phyloP scores from a whole-genome alignment of 2,888 invertebrate species.

The Aricia artaxerxes region DNA sequence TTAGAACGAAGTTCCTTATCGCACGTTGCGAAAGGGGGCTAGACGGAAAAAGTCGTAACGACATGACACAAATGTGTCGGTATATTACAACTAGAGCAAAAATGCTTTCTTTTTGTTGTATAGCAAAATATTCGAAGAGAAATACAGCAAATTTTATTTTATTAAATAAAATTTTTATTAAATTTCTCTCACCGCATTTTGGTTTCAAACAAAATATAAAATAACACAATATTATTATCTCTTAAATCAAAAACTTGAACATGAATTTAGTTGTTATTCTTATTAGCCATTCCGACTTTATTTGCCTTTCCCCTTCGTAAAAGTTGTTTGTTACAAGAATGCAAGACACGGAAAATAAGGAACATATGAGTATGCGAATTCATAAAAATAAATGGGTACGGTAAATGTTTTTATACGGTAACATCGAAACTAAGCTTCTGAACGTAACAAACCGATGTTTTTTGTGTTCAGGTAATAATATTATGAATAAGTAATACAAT shows the following conservation, averaged over 20 bases:
- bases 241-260: neutral
- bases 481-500: neutral
- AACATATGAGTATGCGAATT: constrained; percentile 19
- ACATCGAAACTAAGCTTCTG: constrained; percentile 11
- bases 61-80: too few relatives aligned
- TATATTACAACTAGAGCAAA: too few relatives aligned
- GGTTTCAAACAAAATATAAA: too few relatives aligned
- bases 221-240: too few relatives aligned
- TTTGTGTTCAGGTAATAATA: constrained; percentile 12
- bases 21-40: too few relatives aligned
- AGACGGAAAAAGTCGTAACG: too few relatives aligned
- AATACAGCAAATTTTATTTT: too few relatives aligned
- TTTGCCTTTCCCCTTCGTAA: neutral
- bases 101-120: too few relatives aligned
- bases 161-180: too few relatives aligned
- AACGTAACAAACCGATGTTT: neutral
- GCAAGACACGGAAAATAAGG: constrained; percentile 7
- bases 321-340: constrained; percentile 31
- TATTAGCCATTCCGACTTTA: neutral
- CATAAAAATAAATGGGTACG: constrained; percentile 17
- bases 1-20: too few relatives aligned
- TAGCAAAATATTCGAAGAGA: too few relatives aligned
- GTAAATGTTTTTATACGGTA: constrained; percentile 14
- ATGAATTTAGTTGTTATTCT: neutral
- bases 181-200: too few relatives aligned